Base-by-base conservation (phyloP, 2,797 vertebrate species). In the Trachops cirrhosus region DNA sequence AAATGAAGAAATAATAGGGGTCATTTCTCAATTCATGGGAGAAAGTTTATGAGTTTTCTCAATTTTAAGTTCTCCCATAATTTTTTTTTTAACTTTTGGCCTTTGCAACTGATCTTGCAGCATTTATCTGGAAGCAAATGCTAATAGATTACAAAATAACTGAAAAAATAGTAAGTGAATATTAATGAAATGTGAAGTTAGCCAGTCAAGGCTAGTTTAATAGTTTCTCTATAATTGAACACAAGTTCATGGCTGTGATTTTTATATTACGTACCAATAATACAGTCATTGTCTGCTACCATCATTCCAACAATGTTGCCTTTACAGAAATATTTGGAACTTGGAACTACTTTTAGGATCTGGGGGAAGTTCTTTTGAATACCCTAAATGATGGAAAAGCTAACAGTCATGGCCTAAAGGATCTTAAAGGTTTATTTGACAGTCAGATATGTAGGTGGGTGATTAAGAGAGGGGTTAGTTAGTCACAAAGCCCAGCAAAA, bases 11-110 rank as follows among this genome's bases (percentile, higher is more conserved):
- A 82, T 46, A 64, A 62, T 80, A 68, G 48, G 62, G 48, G n/a
- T 79, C 44, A 62, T 50, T 75, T 87, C 46, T 84, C 15, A 64
- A 10, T 67, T 67, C 46, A 50, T 26, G 9, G 50, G 32, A 46
- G 86, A 70, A 91, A 93, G 26, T 87, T 85, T 89, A 48, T 67
- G 48, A 95, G 54, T 88, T 91, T 92, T 89, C 68, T 86, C 59
- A 89, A 82, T 87, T 82, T 93, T 64, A 96, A 95, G 26, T 86
- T 87, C 46, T 77, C 44, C 39, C 48, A 88, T 78, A 82, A 52
- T 92, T 96, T 96, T 83, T 96, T 83, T 80, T 92, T 78, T 50
- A 82, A 77, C 18, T 44, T 74, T 93, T 92, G 67, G 50, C 71
- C 57, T 22, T 91, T 92, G 68, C 37, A 59, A 70, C 54, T 86